Conservation (phyloP, 2,888 invertebrate genomes). For the Celastrina argiolus region DNA sequence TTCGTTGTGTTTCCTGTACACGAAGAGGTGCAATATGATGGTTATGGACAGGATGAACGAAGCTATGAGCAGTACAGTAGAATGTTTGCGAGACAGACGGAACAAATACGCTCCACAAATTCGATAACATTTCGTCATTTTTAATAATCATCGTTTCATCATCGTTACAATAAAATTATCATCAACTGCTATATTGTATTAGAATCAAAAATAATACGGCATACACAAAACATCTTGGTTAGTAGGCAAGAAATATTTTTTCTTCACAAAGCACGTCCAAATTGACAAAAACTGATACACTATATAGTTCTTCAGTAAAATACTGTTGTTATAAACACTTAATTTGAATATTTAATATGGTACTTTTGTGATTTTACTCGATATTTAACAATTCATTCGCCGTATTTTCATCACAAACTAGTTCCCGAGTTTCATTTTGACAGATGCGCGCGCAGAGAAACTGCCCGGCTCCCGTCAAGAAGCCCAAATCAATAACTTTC, state of each 20-base stretch:
- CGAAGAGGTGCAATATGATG: constrained; percentile 59
- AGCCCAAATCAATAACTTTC: constrained; percentile 53
- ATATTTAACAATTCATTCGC: constrained; percentile 11
- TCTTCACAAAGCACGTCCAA: neutral
- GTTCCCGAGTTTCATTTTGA: constrained; percentile 46
- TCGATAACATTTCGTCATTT: constrained; percentile 65
- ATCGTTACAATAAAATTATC: neutral
- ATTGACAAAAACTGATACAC: neutral
- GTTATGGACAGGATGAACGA: constrained; percentile 53
- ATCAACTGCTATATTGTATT: neutral
- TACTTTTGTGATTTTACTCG: constrained; percentile 32
- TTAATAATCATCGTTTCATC: constrained; percentile 51
- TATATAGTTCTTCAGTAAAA: neutral
- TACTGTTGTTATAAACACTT: neutral
- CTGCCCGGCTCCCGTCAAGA: constrained; percentile 33
- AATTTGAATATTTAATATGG: constrained; percentile 23
- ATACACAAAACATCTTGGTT: neutral
- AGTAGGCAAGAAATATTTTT: neutral
- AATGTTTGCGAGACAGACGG: constrained; percentile 59
- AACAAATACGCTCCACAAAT: constrained; percentile 66
- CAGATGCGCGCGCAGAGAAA: constrained; percentile 58
- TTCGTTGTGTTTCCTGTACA: constrained; percentile 49
- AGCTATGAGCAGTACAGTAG: constrained; percentile 55
- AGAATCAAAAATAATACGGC: neutral
- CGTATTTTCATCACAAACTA: constrained; percentile 25